Evolutionary conservation across 2,113 vertebrate species (phyloP).

Genomic region (Salminus brasiliensis): DNA sequence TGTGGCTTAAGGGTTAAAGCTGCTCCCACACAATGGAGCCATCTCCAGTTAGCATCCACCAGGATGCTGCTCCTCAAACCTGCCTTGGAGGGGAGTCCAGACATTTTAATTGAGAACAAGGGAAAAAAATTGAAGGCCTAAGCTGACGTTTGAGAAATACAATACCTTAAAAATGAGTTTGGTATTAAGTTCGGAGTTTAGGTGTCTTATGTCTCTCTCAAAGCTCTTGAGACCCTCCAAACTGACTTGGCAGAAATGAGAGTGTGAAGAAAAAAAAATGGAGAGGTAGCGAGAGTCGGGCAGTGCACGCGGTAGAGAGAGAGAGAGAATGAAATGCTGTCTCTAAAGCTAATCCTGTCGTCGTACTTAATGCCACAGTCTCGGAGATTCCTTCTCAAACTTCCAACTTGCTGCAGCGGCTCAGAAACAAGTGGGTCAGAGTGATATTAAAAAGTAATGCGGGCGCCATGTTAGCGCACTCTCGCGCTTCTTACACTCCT

Average conservation of each 20-base stretch:
- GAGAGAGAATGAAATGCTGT: slow-evolving; percentile 2
- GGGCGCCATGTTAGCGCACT: slow-evolving; percentile 31
- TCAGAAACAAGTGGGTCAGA: slow-evolving; percentile 75
- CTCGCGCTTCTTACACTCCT: slow-evolving; percentile 18
- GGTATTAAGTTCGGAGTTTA: slow-evolving; percentile 62
- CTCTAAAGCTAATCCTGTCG: slow-evolving; percentile 59
- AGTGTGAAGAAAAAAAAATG: slow-evolving; percentile 11
- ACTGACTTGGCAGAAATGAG: slow-evolving; percentile 69
- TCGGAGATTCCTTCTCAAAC: slow-evolving; percentile 44
- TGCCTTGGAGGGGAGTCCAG: background rate
- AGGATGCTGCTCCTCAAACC: no score
- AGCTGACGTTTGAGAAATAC: slow-evolving; percentile 51
- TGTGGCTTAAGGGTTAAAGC: background rate
- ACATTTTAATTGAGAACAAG: slow-evolving; percentile 46
- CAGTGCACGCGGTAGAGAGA: background rate
- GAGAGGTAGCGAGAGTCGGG: background rate
- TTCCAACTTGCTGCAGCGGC: slow-evolving; percentile 43
- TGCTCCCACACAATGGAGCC: background rate
- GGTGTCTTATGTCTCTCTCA: slow-evolving; percentile 70
- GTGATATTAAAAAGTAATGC: slow-evolving; percentile 71
- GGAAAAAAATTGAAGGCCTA: background rate
- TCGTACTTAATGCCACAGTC: slow-evolving; percentile 27
- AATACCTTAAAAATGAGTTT: slow-evolving; percentile 68
- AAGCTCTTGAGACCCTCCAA: slow-evolving; percentile 62
- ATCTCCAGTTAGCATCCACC: background rate